Evolutionary conservation across 2,113 vertebrate genomes (phyloP).

Genomic region (Conger conger): DNA sequence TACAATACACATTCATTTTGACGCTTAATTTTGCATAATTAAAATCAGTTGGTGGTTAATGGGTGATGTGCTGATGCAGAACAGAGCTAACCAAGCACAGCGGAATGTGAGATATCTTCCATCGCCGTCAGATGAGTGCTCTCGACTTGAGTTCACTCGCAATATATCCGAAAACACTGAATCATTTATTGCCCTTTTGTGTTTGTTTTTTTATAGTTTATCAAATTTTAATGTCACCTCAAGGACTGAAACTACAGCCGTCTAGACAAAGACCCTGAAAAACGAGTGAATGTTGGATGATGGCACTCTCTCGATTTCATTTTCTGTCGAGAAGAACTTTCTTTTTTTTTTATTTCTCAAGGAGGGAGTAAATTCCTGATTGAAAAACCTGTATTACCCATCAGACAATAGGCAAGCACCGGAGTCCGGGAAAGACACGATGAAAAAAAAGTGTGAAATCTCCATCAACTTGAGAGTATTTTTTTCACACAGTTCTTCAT

Average conservation of each 20-base stretch:
- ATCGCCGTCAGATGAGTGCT: neutral
- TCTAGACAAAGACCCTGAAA: neutral
- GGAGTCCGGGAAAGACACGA: neutral
- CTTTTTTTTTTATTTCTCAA: neutral
- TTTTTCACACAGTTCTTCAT: neutral
- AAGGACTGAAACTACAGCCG: conserved; percentile 10
- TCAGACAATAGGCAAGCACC: neutral
- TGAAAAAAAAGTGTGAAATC: neutral
- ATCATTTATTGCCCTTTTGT: neutral
- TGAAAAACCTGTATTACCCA: neutral
- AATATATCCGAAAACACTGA: neutral
- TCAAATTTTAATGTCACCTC: conserved; percentile 16
- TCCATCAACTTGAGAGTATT: neutral
- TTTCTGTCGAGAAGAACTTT: neutral
- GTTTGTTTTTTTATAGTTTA: conserved; percentile 8
- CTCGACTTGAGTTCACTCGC: neutral
- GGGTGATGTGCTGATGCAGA: conserved; percentile 10
- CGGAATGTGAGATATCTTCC: conserved; percentile 18
- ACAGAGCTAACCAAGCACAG: conserved; percentile 11
- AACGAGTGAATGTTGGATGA: neutral
- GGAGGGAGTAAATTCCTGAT: neutral
- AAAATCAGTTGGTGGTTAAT: conserved; percentile 67
- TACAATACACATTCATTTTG: neutral
- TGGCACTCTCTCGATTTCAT: neutral
- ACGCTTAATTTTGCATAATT: conserved; percentile 54